phyloP scores from a whole-genome alignment of 2,113 vertebrate genomes.

The Malurus elegans region DNA sequence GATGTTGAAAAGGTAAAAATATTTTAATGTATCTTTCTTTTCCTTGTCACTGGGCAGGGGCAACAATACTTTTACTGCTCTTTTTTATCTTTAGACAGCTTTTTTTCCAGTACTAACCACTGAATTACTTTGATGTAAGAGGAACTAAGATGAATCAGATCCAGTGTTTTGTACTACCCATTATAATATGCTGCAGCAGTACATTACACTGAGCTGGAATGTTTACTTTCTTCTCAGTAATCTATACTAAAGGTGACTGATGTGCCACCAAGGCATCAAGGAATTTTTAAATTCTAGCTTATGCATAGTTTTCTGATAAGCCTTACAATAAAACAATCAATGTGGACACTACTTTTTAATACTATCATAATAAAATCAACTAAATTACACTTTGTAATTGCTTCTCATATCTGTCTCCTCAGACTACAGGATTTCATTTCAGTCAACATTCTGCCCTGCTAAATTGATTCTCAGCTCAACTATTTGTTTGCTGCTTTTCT shows the following conservation, averaged over 20 bases:
- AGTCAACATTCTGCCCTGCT: neutral
- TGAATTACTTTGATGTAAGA: neutral
- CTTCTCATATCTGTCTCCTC: neutral
- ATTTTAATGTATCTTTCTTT: neutral
- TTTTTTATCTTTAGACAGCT: neutral
- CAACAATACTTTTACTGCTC: neutral
- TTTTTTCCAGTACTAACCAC: neutral
- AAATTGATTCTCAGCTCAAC: neutral
- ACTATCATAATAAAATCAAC: neutral
- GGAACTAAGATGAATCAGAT: neutral
- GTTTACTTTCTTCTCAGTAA: neutral
- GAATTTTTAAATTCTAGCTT: neutral
- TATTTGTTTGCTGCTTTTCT: neutral
- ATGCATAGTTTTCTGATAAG: neutral
- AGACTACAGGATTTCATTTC: neutral
- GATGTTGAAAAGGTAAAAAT: constrained; percentile 40
- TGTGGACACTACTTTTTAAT: neutral
- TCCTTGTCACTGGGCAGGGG: neutral
- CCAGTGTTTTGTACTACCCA: neutral
- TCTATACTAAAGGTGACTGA: neutral
- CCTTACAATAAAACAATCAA: neutral
- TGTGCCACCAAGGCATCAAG: neutral
- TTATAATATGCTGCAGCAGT: neutral
- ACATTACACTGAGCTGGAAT: neutral
- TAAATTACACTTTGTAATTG: neutral